Conservation (phyloP, 1,140 invertebrate genomes). For the Scaptomyza graminum region DNA sequence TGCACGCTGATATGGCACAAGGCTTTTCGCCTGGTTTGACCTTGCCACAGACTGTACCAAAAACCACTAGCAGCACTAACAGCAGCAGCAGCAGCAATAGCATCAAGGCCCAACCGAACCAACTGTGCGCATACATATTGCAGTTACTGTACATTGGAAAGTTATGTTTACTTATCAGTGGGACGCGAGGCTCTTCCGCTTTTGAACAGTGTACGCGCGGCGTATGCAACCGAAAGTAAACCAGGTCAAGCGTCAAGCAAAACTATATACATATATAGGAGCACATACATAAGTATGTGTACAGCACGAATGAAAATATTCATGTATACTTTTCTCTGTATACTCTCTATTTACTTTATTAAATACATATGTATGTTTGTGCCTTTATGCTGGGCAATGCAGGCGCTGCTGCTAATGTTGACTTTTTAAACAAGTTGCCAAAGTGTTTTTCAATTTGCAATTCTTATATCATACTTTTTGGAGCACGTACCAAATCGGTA, state of each 20-base stretch:
- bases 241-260: constrained; percentile 72
- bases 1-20: constrained; percentile 48
- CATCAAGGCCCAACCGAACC: constrained; percentile 51
- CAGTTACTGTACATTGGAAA: constrained; percentile 73
- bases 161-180: constrained; percentile 61
- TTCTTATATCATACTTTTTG: constrained; percentile 27
- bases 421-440: constrained; percentile 17
- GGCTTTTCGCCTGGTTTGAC: constrained; percentile 61
- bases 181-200: constrained; percentile 26
- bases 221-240: constrained; percentile 59
- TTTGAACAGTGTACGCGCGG: constrained; percentile 28
- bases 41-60: constrained; percentile 72
- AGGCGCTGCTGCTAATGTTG: background rate
- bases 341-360: constrained; percentile 11
- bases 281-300: constrained; percentile 2
- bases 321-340: constrained; percentile 4
- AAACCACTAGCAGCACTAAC: constrained; percentile 24
- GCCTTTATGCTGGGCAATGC: constrained; percentile 1
- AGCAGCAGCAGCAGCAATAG: constrained; percentile 25
- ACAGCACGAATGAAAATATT: background rate
- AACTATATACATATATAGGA: constrained; percentile 31
- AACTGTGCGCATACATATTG: constrained; percentile 53
- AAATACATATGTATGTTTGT: constrained; percentile 8
- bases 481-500: background rate
- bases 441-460: constrained; percentile 25